Conservation (phyloP, 1,140 invertebrate genomes). For the Drosophila kanapiae region DNA sequence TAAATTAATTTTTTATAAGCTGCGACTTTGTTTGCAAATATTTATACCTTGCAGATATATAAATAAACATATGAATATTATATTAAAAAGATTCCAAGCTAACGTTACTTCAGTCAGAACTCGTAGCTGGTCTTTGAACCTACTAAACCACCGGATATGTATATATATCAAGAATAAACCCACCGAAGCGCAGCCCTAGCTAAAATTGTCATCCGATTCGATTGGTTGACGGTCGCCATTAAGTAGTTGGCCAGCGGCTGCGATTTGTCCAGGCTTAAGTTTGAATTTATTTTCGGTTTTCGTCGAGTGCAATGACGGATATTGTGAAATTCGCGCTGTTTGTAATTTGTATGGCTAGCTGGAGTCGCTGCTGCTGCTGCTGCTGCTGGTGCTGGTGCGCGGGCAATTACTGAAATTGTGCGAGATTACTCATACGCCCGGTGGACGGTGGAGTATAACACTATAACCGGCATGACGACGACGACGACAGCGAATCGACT, state of each 20-base stretch:
- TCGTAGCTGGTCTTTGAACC: background rate
- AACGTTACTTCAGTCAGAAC: background rate
- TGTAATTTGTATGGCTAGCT: constrained; percentile 73
- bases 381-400: constrained; percentile 50
- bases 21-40: background rate
- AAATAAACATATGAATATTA: background rate
- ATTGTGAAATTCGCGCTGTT: constrained; percentile 75
- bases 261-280: constrained; percentile 71
- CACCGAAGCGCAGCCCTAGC: constrained; percentile 1
- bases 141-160: background rate
- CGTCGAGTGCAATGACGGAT: constrained; percentile 79
- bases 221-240: constrained; percentile 39
- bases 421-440: constrained; percentile 79
- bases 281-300: constrained; percentile 73
- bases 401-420: constrained; percentile 79
- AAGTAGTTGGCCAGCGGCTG: constrained; percentile 20
- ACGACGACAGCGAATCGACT: constrained; percentile 17
- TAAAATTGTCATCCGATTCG: constrained; percentile 44
- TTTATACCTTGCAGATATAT: background rate
- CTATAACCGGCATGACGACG: constrained; percentile 74
- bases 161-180: constrained; percentile 1
- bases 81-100: background rate
- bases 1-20: background rate
- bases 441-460: constrained; percentile 24
- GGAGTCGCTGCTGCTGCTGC: constrained; percentile 38